Evolutionary conservation across 2,797 vertebrate genomes (phyloP).

Genomic region (Peromyscus aztecus): DNA sequence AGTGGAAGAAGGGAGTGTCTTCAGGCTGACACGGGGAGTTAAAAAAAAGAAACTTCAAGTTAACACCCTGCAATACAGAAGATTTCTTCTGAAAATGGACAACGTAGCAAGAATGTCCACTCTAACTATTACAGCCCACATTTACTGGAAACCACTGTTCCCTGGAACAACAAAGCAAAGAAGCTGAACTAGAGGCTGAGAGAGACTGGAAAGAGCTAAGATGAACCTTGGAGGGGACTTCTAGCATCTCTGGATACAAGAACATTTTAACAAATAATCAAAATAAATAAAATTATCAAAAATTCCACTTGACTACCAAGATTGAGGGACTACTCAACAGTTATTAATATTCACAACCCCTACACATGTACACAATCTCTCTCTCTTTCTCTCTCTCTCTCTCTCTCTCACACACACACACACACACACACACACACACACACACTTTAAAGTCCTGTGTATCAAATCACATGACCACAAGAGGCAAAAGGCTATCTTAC

Average conservation of each 20-base stretch:
- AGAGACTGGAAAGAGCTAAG: constrained; percentile 24
- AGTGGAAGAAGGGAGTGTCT: background rate
- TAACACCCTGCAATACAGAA: background rate
- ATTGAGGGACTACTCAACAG: background rate
- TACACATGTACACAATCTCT: background rate
- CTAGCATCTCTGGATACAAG: background rate
- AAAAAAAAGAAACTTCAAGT: background rate
- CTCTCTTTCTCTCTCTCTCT: background rate
- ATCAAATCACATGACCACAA: background rate
- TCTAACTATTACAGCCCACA: background rate
- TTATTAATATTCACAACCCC: background rate
- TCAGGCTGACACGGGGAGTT: background rate
- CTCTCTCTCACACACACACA: background rate
- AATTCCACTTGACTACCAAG: constrained; percentile 34
- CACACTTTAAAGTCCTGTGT: background rate
- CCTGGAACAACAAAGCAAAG: background rate
- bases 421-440: background rate
- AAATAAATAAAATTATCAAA: constrained; percentile 29
- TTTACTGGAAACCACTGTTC: background rate
- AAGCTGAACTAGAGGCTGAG: constrained; percentile 32
- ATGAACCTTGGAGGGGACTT: constrained; percentile 13
- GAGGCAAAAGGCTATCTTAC: background rate
- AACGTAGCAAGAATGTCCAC: background rate
- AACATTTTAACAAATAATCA: background rate
- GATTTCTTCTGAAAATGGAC: background rate